phyloP scores from a whole-genome alignment of 1,140 invertebrate genomes.

The Drosophila murphyi region DNA sequence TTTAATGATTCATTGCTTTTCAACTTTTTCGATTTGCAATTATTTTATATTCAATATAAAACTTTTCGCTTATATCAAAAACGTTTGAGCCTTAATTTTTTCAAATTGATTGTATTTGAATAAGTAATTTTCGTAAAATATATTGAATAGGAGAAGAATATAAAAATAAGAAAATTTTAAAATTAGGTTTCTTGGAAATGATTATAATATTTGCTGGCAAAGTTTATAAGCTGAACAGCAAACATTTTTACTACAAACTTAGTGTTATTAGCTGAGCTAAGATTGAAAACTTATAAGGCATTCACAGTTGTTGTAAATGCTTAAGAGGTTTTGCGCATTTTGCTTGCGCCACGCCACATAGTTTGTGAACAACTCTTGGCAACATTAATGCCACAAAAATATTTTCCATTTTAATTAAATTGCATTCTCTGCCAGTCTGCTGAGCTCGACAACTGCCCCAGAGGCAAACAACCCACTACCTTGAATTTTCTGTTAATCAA shows the following conservation, averaged over 20 bases:
- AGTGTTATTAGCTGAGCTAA: background rate
- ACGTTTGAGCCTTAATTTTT: background rate
- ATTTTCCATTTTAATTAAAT: slow-evolving; percentile 77
- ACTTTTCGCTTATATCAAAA: background rate
- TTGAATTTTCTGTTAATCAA: slow-evolving; percentile 76
- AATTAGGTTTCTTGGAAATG: background rate
- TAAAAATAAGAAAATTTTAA: background rate
- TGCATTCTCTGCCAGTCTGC: slow-evolving; percentile 60
- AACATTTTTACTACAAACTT: background rate
- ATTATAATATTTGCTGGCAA: background rate
- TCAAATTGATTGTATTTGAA: background rate
- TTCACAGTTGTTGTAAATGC: background rate
- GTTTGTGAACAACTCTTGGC: slow-evolving; percentile 6
- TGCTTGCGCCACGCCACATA: background rate
- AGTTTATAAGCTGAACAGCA: background rate
- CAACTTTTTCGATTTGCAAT: slow-evolving; percentile 26
- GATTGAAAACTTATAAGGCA: background rate
- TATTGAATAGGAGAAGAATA: background rate
- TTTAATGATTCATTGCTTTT: slow-evolving; percentile 4
- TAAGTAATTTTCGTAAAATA: too few relatives aligned
- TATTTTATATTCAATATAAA: slow-evolving; percentile 8
- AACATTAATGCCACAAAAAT: slow-evolving; percentile 62
- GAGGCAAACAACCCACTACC: slow-evolving; percentile 46
- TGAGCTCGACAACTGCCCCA: slow-evolving; percentile 7
- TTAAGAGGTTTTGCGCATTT: slow-evolving; percentile 38